Percentiles rank a stretch among this genome's conserved stretches.
Evolutionary conservation across 2,888 invertebrate species (phyloP).

Genomic region (Deilephila porcellus): DNA sequence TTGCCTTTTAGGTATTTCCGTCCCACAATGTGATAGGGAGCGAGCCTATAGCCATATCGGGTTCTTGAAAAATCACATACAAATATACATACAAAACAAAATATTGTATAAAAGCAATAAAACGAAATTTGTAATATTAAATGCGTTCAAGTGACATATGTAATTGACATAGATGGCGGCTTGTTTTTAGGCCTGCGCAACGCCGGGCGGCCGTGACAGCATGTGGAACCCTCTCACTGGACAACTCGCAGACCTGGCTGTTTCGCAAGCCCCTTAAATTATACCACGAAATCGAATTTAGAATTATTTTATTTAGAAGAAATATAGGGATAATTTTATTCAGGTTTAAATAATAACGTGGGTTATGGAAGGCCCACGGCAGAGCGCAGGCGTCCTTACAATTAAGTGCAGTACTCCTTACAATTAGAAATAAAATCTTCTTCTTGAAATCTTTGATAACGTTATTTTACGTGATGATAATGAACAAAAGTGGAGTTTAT

Average conservation of each 20-base stretch:
- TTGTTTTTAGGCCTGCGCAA: conserved; percentile 49
- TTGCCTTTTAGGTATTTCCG: too few relatives aligned
- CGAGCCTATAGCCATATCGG: too few relatives aligned
- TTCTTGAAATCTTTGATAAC: too few relatives aligned
- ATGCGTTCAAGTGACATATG: neutral
- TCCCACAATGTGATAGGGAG: too few relatives aligned
- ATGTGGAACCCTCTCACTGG: conserved; percentile 55
- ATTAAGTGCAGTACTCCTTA: too few relatives aligned
- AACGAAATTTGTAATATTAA: neutral
- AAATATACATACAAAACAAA: too few relatives aligned
- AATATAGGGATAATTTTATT: neutral
- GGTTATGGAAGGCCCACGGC: too few relatives aligned
- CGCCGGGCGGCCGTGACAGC: conserved; percentile 64
- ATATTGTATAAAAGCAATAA: neutral
- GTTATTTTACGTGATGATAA: too few relatives aligned
- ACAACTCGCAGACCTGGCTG: conserved; percentile 33
- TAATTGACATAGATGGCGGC: conserved; percentile 23
- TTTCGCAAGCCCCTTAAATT: conserved; percentile 41
- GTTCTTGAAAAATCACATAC: too few relatives aligned
- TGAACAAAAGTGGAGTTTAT: too few relatives aligned
- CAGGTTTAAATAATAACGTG: neutral
- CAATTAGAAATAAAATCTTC: too few relatives aligned
- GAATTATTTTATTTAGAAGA: neutral
- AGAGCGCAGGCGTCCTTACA: neutral
- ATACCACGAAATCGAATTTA: neutral